Evolutionary conservation across 2,113 vertebrate species (phyloP), one percentile per base, ranked within the genome.

Genomic region (Vimba vimba): DNA sequence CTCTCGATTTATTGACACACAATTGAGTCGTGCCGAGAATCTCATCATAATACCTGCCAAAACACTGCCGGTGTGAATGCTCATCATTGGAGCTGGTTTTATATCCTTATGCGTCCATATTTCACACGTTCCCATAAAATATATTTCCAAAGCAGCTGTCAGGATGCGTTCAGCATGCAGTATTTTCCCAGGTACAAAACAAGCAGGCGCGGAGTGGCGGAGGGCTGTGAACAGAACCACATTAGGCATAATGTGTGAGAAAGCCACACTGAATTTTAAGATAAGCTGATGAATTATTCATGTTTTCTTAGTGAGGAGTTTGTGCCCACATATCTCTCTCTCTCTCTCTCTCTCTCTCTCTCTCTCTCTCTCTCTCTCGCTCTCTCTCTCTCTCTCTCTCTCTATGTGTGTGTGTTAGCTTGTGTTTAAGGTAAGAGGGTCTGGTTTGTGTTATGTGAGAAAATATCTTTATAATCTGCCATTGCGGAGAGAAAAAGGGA

Each of bases 251-350:
- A 82, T 82, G 80, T 82, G 80, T 82, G 79, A 85, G 36, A 88
- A 85, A 88, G 84, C 76, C 82, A 74, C 86, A 69, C 80, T 69
- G 77, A 88, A 82, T 81, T 81, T 82, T 82, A 77, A 77, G 71
- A 85, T 85, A 55, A 85, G 59, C 17, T 43, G 9, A 82, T 85
- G 75, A 64, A 85, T 85, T 82, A 85, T 88, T 88, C 27, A 76
- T 82, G 33, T 59, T 55, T 75, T 64, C 59, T 69, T 76, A 47
- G 45, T n/a, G 43, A 73, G 50, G 73, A 25, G 25, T 21, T 78
- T 74, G 23, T 62, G 62, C 21, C 11, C 43, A 57, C 19, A 0
- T 57, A 19, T 21, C 6, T 57, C 50, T 52, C 12, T 4, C 50
- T 5, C 50, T 17, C 47, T 15, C 47, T 15, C 47, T 50, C 47